phyloP scores from a whole-genome alignment of 2,113 vertebrate genomes.

The Leucoraja erinaceus region DNA sequence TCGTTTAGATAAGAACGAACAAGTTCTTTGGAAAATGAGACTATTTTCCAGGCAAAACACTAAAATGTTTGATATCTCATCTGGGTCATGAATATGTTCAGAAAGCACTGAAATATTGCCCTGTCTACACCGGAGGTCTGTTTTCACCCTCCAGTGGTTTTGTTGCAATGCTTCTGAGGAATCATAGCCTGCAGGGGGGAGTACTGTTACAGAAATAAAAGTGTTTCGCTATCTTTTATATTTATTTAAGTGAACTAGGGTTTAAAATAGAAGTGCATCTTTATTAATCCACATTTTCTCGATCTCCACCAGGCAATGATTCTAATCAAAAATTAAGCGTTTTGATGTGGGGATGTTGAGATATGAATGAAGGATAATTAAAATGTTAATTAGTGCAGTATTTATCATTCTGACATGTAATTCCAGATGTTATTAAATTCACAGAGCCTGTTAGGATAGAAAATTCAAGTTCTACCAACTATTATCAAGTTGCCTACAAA shows the following conservation, averaged over 20 bases:
- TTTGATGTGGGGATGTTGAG: not conserved
- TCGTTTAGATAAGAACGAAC: not conserved
- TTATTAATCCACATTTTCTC: not conserved
- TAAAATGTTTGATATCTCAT: not conserved
- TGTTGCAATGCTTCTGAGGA: not conserved
- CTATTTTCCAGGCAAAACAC: not conserved
- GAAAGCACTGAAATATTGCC: not conserved
- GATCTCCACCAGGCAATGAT: not conserved
- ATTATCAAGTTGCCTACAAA: not conserved
- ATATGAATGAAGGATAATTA: not conserved
- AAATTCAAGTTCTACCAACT: not conserved
- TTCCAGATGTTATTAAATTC: not conserved
- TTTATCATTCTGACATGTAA: not conserved
- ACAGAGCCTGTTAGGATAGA: not conserved
- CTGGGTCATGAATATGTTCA: not conserved
- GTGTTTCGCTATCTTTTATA: not conserved
- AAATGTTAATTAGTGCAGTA: not conserved
- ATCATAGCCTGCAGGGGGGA: not conserved
- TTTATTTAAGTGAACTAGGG: not conserved
- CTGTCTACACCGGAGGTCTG: too few species aligned
- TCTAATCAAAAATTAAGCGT: not conserved
- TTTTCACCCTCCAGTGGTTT: not conserved
- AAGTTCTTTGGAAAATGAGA: not conserved
- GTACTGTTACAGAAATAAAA: constrained; percentile 12
- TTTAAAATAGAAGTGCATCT: not conserved